phyloP scores from a whole-genome alignment of 2,888 invertebrate species.

The Smittia aterrima region DNA sequence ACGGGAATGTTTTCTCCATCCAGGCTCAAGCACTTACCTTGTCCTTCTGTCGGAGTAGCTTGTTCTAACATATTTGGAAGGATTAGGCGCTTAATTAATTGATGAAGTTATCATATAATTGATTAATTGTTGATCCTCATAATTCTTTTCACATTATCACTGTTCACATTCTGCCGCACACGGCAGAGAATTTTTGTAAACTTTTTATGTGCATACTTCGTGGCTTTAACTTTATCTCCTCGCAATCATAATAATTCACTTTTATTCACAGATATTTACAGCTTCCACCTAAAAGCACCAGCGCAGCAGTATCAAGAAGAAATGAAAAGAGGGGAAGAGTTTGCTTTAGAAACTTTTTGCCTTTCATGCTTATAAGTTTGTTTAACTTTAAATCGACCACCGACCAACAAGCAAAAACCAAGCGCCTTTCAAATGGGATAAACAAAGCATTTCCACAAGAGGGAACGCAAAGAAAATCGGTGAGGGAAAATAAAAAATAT shows the following conservation, averaged over 20 bases:
- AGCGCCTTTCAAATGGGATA: background rate
- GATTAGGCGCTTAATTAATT: conserved; percentile 35
- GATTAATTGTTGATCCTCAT: conserved; percentile 23
- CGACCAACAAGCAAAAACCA: background rate
- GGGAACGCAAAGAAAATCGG: background rate
- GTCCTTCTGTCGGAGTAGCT: conserved; percentile 33
- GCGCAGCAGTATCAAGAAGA: background rate
- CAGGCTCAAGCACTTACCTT: conserved; percentile 17
- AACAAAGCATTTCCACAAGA: conserved; percentile 18
- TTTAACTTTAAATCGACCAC: too few species aligned
- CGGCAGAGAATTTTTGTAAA: background rate
- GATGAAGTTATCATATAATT: conserved; percentile 38
- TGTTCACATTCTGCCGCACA: background rate
- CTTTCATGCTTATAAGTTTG: background rate
- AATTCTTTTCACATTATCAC: conserved; percentile 17
- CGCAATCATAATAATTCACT: conserved; percentile 23
- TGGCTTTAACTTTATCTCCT: too few species aligned
- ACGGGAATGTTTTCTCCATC: background rate
- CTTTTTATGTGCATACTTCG: background rate
- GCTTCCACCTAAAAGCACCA: background rate
- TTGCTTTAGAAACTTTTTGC: background rate
- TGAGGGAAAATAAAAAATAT: background rate
- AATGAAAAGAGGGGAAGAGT: background rate
- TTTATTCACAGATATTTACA: conserved; percentile 19
- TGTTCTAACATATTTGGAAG: conserved; percentile 30